These are phyloP conservation scores for Hirtodrosophila cameraria DNA, from an alignment of 2,888 invertebrate species.

Conservation along the genomic window DNA sequence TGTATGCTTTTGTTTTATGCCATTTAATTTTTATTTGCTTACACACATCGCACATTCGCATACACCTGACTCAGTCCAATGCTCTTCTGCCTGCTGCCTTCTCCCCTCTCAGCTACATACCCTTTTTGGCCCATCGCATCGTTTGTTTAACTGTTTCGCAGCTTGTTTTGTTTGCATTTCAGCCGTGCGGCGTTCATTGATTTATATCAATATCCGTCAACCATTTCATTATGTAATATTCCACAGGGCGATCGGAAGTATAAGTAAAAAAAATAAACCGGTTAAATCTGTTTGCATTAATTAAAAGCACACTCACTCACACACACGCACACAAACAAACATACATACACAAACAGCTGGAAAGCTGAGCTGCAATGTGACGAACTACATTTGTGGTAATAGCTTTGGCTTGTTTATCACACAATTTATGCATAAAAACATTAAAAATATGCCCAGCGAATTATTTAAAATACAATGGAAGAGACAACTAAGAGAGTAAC, in stretches of 20 bases:
- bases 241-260: slow-evolving; percentile 38
- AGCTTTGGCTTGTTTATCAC: slow-evolving; percentile 72
- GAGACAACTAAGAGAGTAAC: not conserved
- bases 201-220: slow-evolving; percentile 77
- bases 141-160: slow-evolving; percentile 14
- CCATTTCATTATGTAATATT: slow-evolving; percentile 72
- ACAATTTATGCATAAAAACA: slow-evolving; percentile 49
- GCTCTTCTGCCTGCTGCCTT: not conserved
- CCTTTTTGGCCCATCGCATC: not conserved
- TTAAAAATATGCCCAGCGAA: slow-evolving; percentile 15
- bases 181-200: slow-evolving; percentile 55
- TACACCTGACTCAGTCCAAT: not conserved
- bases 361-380: slow-evolving; percentile 18
- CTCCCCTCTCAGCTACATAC: no score
- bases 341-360: not conserved
- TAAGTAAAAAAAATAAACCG: slow-evolving; percentile 51
- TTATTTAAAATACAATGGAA: slow-evolving; percentile 10
- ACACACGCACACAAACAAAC: slow-evolving; percentile 2
- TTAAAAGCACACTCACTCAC: slow-evolving; percentile 56
- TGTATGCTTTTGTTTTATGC: slow-evolving; percentile 36
- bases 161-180: slow-evolving; percentile 52
- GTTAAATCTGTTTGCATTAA: slow-evolving; percentile 78
- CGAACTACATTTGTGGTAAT: slow-evolving; percentile 73
- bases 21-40: slow-evolving; percentile 72
- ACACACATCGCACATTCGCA: slow-evolving; percentile 14